Evolutionary conservation across 2,888 invertebrate species (phyloP), one percentile per base, ranked within the genome.

Genomic region (Phlogophora meticulosa): DNA sequence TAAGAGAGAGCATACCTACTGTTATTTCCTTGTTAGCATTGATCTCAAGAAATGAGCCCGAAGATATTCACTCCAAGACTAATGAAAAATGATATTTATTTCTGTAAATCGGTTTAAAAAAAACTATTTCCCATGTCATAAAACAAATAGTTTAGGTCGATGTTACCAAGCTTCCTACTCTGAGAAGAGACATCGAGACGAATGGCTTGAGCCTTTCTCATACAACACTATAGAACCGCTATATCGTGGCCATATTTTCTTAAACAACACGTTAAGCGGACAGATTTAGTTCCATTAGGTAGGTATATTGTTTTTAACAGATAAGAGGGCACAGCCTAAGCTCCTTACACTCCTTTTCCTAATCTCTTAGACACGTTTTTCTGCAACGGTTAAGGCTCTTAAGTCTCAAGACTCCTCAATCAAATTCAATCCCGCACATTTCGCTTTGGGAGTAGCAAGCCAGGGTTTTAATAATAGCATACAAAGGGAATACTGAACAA

Each of bases 401-500:
- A 61, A 67, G 32, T 36, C 11, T 15, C 62, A 15, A 13, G 24
- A n/a, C 38, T 11, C 38, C 22, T 3, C 61, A 71, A 61, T 66
- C 24, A 60, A 60, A 46, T 28, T 60, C 20, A 60, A 40, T 71
- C 20, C 20, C 34, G 62, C 45, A 72, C 46, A 52, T 48, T 72
- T 62, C 22, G 10, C 52, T 64, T 40, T 17, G 36, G 60, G 48
- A 36, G 28, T 10, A 40, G n/a, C 34, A 49, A 68, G 17, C 48
- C 22, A 22, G 40, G 28, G 62, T 49, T 61, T 72, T 71, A 61
- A 57, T 61, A 64, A 62, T 60, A 60, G 42, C 55, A 57, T 55
- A 46, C 57, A 61, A 76, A 76, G 49, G 51, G 61, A 70, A 58
- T 70, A 40, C 55, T 45, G 24, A 55, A 42, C 55, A 60, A 72